These are phyloP conservation scores for Poeciliopsis infans DNA, from an alignment of 2,797 vertebrate species.

Conservation along the genomic window DNA sequence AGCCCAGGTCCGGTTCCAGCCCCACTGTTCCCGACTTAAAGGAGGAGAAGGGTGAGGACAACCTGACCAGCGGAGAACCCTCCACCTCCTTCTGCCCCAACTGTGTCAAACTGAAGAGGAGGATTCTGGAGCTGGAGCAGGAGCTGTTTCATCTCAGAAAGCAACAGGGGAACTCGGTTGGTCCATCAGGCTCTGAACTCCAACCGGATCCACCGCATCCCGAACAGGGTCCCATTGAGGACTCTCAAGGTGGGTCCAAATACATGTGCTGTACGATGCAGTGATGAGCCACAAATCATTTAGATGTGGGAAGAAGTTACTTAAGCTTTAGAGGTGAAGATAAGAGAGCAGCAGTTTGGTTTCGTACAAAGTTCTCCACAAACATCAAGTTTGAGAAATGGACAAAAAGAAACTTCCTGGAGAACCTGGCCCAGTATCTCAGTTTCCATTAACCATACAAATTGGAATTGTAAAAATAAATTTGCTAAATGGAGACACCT, in stretches of 20 bases:
- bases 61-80: slow-evolving; percentile 79
- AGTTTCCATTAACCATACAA: neutral
- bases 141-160: slow-evolving; percentile 90
- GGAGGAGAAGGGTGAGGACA: slow-evolving; percentile 84
- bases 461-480: too few species aligned
- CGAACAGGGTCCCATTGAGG: slow-evolving; percentile 88
- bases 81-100: slow-evolving; percentile 96
- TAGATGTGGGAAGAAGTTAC: neutral
- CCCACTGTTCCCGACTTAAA: slow-evolving; percentile 80
- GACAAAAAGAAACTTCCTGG: neutral
- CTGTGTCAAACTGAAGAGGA: slow-evolving; percentile 91
- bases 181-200: slow-evolving; percentile 32
- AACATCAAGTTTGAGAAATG: neutral
- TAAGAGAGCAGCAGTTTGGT: neutral
- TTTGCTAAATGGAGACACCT: too few species aligned
- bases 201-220: slow-evolving; percentile 75
- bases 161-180: slow-evolving; percentile 69
- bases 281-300: neutral
- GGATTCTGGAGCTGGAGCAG: slow-evolving; percentile 92
- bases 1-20: slow-evolving; percentile 74
- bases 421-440: neutral
- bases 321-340: neutral
- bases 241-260: slow-evolving; percentile 84
- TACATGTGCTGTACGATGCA: neutral
- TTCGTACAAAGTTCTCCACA: neutral